A percentile compares a stretch with the other conserved stretches of the same genome.
phyloP scores from a whole-genome alignment of 1,140 invertebrate species.

The Trichonephila clavipes region DNA sequence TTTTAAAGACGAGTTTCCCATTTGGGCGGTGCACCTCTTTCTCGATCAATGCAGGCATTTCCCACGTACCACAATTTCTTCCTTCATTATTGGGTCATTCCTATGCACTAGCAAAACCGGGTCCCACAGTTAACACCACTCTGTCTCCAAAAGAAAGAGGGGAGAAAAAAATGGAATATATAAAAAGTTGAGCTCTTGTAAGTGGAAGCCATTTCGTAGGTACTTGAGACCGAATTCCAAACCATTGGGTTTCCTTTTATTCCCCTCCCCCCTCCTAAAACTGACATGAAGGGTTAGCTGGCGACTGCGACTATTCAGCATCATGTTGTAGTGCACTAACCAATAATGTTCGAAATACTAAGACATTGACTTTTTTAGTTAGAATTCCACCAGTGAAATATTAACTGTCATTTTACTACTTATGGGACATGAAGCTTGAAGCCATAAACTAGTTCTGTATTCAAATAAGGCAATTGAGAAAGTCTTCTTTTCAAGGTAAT shows the following conservation, averaged over 20 bases:
- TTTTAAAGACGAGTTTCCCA: conserved; percentile 20
- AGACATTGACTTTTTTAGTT: neutral
- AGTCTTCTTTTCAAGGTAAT: too few species aligned
- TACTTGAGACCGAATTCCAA: conserved; percentile 8
- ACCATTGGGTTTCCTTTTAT: neutral
- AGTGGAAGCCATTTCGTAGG: conserved; percentile 4
- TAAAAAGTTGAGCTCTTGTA: neutral
- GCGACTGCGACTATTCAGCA: neutral
- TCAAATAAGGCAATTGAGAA: too few species aligned
- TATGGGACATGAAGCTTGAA: too few species aligned
- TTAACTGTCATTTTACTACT: neutral
- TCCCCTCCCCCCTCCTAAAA: neutral
- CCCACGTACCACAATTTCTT: neutral
- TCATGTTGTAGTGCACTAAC: neutral
- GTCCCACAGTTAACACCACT: conserved; percentile 3
- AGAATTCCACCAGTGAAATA: neutral
- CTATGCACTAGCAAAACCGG: neutral
- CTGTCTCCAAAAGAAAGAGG: neutral
- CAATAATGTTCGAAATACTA: neutral
- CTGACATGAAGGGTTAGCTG: neutral
- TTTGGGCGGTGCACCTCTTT: neutral
- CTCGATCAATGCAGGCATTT: conserved; percentile 2
- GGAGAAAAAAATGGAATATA: too few species aligned
- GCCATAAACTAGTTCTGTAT: too few species aligned
- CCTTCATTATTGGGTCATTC: conserved; percentile 28